Conservation (phyloP, 2,113 vertebrate species). For the Sialia sialis region DNA sequence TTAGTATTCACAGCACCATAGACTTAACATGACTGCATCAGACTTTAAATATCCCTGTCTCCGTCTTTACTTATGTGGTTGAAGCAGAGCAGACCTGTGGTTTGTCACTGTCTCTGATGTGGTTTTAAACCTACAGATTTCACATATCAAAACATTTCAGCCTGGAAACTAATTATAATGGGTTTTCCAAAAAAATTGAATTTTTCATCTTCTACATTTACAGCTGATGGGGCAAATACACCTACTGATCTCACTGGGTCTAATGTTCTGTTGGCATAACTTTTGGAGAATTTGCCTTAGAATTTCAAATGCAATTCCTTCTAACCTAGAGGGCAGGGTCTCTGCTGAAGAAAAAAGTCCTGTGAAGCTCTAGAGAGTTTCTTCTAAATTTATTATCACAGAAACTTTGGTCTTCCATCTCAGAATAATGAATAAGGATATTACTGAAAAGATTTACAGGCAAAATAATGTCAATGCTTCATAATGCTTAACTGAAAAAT, state of each 20-base stretch:
- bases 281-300: background rate
- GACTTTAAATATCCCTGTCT: background rate
- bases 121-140: background rate
- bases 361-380: background rate
- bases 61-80: background rate
- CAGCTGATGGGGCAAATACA: background rate
- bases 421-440: background rate
- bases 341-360: background rate
- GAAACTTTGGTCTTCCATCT: background rate
- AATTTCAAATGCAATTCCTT: background rate
- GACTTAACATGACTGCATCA: background rate
- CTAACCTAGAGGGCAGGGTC: background rate
- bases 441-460: background rate
- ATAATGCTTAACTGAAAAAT: background rate
- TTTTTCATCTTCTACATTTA: background rate
- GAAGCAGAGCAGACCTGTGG: background rate
- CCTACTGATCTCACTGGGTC: background rate
- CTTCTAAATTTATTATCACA: background rate
- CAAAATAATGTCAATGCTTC: background rate
- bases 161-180: background rate
- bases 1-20: background rate
- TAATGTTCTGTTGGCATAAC: background rate
- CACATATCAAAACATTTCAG: background rate
- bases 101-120: background rate
- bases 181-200: fast-evolving